A percentile compares a stretch with the other conserved stretches of the same genome.
Conservation (phyloP, 2,113 vertebrate species). For the Cavia porcellus region DNA sequence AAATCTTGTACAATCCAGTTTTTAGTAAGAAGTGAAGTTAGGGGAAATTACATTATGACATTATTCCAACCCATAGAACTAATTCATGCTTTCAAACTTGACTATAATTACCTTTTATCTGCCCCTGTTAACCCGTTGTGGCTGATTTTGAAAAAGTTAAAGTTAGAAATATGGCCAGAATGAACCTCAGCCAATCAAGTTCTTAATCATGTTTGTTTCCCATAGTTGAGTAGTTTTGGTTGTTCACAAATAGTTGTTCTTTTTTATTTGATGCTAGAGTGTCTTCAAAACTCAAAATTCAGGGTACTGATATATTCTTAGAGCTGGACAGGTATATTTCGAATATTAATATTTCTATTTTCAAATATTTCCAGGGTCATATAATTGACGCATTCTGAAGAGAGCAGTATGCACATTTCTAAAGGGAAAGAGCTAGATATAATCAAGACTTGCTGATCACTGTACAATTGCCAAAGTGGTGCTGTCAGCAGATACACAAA, state of each 20-base stretch:
- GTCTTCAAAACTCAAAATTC: not conserved
- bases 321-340: not conserved
- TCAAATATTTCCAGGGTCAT: not conserved
- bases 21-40: constrained; percentile 3
- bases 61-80: not conserved
- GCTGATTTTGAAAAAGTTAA: not conserved
- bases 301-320: not conserved
- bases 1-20: not conserved
- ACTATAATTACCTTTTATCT: not conserved
- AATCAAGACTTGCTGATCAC: not conserved
- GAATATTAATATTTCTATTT: not conserved
- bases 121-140: not conserved
- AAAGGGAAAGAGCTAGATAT: not conserved
- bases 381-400: not conserved
- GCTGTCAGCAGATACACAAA: not conserved
- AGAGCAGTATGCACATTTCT: not conserved
- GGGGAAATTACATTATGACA: not conserved
- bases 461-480: not conserved
- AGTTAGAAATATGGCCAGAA: not conserved
- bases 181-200: not conserved
- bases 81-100: not conserved
- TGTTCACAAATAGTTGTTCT: not conserved
- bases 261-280: constrained; percentile 11
- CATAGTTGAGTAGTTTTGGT: not conserved
- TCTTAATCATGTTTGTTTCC: not conserved